Base-by-base conservation (phyloP, 2,113 vertebrate genomes). In the Malurus cyaneus region DNA sequence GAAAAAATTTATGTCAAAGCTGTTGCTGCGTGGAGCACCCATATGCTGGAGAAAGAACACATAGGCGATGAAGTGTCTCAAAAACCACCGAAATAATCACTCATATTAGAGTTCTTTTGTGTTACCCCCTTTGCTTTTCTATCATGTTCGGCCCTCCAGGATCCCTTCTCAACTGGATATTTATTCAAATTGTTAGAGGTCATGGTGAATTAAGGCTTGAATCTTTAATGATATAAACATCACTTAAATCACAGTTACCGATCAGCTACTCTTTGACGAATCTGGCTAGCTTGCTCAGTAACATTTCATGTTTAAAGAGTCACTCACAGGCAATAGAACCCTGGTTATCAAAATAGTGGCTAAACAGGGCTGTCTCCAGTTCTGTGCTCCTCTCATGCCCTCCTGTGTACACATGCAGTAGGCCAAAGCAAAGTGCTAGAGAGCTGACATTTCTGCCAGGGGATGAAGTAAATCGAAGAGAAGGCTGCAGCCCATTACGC, bases 331-430 rank as follows among this genome's bases (percentile, higher is more conserved):
- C 64, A 81, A 12, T 32, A 60, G 49, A 84, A 3, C 4, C 4
- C 56, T 60, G 64, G 24, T 56, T 84, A 66, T 78, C 20, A 32
- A 42, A 91, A 31, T 0, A 80, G 72, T 49, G 74, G 67, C 74
- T 88, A 5, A 87, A 28, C 39, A 54, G 42, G 46, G 54, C 82
- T 93, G 85, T 59, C 46, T 70, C 71, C 62, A 56, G 56, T 93
- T 96, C 89, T 78, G 88, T 93, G 89, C 93, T 95, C 23, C 93
- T 97, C 95, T 95, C 66, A 69, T 95, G 91, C 95, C 95, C 93
- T 96, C 95, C 93, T 97, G 95, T 96, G 95, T 97, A 93, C 87
- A 46, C 84, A 65, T 10, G 57, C 4, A 96, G 94, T 28, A 95
- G 94, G 78, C 88, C 87, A 81, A 79, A 91, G 86, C 28, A 29